Base-by-base conservation (phyloP, 2,888 invertebrate species). In the Amblyjoppa fuscipennis region DNA sequence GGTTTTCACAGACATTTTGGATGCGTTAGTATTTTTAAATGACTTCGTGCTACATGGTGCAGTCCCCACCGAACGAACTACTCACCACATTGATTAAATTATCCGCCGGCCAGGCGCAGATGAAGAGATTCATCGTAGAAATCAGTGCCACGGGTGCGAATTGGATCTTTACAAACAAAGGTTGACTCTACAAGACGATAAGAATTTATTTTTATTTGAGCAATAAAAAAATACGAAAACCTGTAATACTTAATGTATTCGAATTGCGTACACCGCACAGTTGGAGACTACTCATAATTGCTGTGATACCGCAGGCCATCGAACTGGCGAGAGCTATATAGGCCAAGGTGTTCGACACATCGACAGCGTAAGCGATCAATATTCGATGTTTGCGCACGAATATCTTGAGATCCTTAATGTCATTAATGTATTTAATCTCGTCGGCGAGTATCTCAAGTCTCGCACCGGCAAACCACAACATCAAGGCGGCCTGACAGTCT, bases 381-480 rank as follows among this genome's bases (percentile, higher is more conserved):
- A 45, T 13, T 41, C 81, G 83, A 41, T 87, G 86, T 68, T 77
- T 82, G 38, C 25, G 59, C 5, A 83, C 74, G 7, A 77, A 83
- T 2, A 9, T 20, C 3, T 49, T 6, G 2, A 38, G 38, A 1
- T 75, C 78, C 5, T 61, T 20, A 41, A 71, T 3, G 1, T 38
- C 34, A 1, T 64, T 31, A 3, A 34, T 38, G n/a, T 70, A 28
- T 41, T 68, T 59, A 51, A 84, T 13, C 38, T 84, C 78, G 2
- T 51, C n/a, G n/a, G 68, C 53, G 3, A 90, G 34, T 16, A 88
- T 68, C 51, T 89, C 84, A 64, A 91, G 76, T 76, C 88, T 91
- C 0, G 88, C 87, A 13, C 87, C 83, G 0, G 83, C 75, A 53
- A 87, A 91, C 91, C 90, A 91, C 53, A 91, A 41, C 4, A 89